Evolutionary conservation across 2,888 invertebrate species (phyloP), one percentile per base, ranked within the genome.

Genomic region (Philopedon plagiatum): DNA sequence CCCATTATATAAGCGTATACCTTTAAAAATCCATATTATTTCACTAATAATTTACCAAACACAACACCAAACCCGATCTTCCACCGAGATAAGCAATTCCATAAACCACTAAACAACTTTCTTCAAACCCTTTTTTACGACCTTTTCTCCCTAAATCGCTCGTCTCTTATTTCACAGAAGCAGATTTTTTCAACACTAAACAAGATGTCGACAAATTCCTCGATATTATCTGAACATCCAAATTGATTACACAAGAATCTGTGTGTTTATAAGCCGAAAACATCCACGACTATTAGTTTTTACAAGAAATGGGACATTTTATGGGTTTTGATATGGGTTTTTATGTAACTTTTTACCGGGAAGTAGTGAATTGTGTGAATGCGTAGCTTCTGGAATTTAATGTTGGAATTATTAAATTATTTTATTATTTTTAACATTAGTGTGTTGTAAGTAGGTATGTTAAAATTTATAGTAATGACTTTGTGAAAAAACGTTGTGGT

Each of bases 101-200:
- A 41, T 60, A 60, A 41, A 41, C 39, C 13, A 23, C 26, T 26
- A 23, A 41, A 60, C 26, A 60, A 41, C 41, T 60, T 60, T 60
- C 41, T 60, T 18, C 5, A 60, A 57, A 18, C 23, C 41, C 58
- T 9, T 19, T 41, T 39, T 60, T 60, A 21, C 19, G 41, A 49
- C 37, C 15, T 61, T 56, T 56, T 56, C 51, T 61, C 26, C 51
- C 67, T 67, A 60, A 61, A 60, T 15, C 37, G 26, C 51, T 51
- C 49, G 46, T 62, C 51, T 61, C 51, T 67, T 29, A 8, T 15
- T 67, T 67, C 67, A 61, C 67, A 49, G 67, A 67, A 67, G 67
- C 61, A 61, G 19, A 44, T 57, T 66, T 18, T 13, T 13, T 8
- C 15, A 19, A 49, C 13, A 13, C n/a, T 49, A 64, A 67, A 49